Percentiles rank a stretch among this genome's conserved stretches.
phyloP scores from a whole-genome alignment of 1,140 invertebrate genomes.

The Drosophila ambigua region DNA sequence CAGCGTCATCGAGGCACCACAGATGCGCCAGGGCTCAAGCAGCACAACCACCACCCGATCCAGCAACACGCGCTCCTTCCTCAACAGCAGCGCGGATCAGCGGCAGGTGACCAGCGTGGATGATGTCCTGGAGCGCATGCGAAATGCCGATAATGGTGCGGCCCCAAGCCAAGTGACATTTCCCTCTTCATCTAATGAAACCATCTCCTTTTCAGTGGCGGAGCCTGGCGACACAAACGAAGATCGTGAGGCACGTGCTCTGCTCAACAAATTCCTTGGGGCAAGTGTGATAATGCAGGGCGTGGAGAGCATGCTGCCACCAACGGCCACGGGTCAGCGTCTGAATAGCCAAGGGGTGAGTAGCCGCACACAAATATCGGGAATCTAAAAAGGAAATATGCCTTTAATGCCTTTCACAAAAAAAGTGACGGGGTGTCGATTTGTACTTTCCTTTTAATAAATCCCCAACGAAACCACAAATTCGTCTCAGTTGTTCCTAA shows the following conservation, averaged over 20 bases:
- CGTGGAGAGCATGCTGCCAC: slow-evolving; percentile 74
- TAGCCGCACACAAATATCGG: not conserved
- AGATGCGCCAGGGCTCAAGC: slow-evolving; percentile 68
- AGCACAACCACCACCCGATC: slow-evolving; percentile 39
- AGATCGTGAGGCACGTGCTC: slow-evolving; percentile 88
- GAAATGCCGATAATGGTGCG: slow-evolving; percentile 88
- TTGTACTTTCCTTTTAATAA: too few relatives aligned
- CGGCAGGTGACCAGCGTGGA: slow-evolving; percentile 87
- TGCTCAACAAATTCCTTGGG: slow-evolving; percentile 92
- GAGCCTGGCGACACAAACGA: slow-evolving; percentile 87
- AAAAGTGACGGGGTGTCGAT: too few relatives aligned
- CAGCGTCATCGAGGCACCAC: slow-evolving; percentile 73
- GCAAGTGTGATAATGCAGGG: slow-evolving; percentile 90
- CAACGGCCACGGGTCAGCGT: slow-evolving; percentile 44
- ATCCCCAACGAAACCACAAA: too few relatives aligned
- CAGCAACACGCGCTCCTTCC: slow-evolving; percentile 85
- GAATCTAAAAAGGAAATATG: too few relatives aligned
- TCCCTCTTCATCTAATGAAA: not conserved
- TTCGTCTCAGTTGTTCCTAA: too few relatives aligned
- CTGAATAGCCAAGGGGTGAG: slow-evolving; percentile 68
- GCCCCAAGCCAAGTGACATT: not conserved
- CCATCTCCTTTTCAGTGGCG: slow-evolving; percentile 83
- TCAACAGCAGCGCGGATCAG: slow-evolving; percentile 87
- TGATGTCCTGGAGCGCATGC: slow-evolving; percentile 90
- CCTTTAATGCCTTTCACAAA: not conserved